Evolutionary conservation across 64 coral and sea anemone genomes (phyloP), one percentile per base, ranked within the genome.

Genomic region (Dendrophyllia cribrosa): DNA sequence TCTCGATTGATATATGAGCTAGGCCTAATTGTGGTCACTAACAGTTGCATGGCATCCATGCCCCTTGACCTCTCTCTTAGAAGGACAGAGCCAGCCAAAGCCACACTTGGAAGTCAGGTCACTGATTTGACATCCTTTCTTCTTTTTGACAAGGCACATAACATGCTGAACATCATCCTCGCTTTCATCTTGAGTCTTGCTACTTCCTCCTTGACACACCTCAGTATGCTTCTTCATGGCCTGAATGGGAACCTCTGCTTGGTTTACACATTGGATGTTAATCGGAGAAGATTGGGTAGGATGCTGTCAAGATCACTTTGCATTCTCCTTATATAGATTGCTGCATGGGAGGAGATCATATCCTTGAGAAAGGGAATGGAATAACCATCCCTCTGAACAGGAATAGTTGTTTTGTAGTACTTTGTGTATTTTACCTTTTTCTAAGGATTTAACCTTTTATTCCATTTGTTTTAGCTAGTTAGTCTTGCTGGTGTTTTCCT

Each of bases 201-300:
- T n/a, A n/a, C n/a, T n/a, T n/a, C n/a, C n/a, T n/a, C 70, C 90
- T 67, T 43, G 60, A 82, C 79, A 92, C 17, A 47, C 74, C 46
- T 76, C 74, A 25, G 74, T 59, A 92, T 92, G 90, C 53, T 77
- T 56, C 17, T 72, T 72, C 26, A 92, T 86, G 64, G 66, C 59
- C 11, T 46, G 59, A 76, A 92, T 49, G 9, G 90, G 71, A 19
- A 92, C 63, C 11, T 62, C 43, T 66, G 65, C 70, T 55, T 77
- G 53, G 50, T 85, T 91, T 16, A 83, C 79, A 84, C 90, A 92
- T 43, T 86, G 22, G 64, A 80, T 92, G 72, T 75, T 17, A 45
- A 85, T n/a, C n/a, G n/a, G n/a, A n/a, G n/a, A n/a, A n/a, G n/a
- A n/a, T n/a, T n/a, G n/a, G n/a, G 43, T 52, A 45, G 11, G 19